A percentile compares a stretch with the other conserved stretches of the same genome.
Conservation (phyloP, 2,888 invertebrate species). For the Chaitophorus viminalis region DNA sequence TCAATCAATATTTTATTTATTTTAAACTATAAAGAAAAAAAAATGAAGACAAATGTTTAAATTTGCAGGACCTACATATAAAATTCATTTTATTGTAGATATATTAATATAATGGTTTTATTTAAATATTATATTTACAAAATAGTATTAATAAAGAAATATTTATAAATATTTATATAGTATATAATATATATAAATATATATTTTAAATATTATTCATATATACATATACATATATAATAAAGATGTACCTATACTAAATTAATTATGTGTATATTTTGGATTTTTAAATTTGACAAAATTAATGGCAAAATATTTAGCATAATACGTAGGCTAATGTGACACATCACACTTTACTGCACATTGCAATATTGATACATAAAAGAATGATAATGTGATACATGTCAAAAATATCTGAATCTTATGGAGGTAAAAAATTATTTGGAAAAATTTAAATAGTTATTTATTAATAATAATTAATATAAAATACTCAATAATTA, state of each 20-base stretch:
- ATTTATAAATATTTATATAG: constrained; percentile 54
- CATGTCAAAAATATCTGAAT: constrained; percentile 37
- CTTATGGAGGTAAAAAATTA: constrained; percentile 29
- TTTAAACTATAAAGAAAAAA: constrained; percentile 58
- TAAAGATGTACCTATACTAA: constrained; percentile 61
- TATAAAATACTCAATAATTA: constrained; percentile 35
- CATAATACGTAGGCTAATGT: constrained; percentile 45
- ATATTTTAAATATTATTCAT: not conserved
- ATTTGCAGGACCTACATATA: constrained; percentile 60
- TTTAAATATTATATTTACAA: constrained; percentile 60
- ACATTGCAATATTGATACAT: constrained; percentile 46
- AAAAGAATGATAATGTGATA: constrained; percentile 47
- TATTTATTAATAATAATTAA: constrained; percentile 40
- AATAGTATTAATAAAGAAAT: constrained; percentile 62
- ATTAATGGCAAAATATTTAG: constrained; percentile 55
- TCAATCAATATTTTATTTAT: constrained; percentile 37
- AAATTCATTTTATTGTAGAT: constrained; percentile 55
- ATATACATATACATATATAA: constrained; percentile 22
- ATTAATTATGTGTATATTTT: constrained; percentile 50
- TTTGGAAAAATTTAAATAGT: constrained; percentile 35
- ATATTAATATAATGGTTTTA: constrained; percentile 57
- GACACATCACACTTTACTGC: constrained; percentile 51
- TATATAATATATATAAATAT: constrained; percentile 17
- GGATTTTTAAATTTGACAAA: constrained; percentile 43
- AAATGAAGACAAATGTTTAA: constrained; percentile 52